phyloP scores from a whole-genome alignment of 2,888 invertebrate genomes.

The Parnassius apollo region DNA sequence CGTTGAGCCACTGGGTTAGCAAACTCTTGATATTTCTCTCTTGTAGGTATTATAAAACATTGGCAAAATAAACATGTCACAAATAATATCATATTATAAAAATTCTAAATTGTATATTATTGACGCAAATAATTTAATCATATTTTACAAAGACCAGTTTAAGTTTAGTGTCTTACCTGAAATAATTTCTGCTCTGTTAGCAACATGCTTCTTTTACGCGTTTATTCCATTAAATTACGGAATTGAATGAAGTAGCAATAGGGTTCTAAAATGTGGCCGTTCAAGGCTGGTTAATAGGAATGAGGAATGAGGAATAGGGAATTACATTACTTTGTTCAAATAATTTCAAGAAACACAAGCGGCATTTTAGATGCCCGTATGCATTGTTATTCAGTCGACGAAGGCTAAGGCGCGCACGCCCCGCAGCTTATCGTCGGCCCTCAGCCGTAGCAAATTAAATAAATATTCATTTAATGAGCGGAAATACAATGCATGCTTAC shows the following conservation, averaged over 20 bases:
- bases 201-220: conserved; percentile 42
- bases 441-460: conserved; percentile 80
- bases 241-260: conserved; percentile 37
- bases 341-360: conserved; percentile 41
- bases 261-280: conserved; percentile 48
- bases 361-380: conserved; percentile 63
- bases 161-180: conserved; percentile 31
- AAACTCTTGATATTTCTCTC: no score
- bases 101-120: no score
- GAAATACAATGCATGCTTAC: conserved; percentile 77
- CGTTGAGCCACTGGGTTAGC: no score
- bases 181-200: conserved; percentile 41
- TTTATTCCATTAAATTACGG: conserved; percentile 49
- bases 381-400: conserved; percentile 78
- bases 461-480: conserved; percentile 80
- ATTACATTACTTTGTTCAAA: conserved; percentile 38
- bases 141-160: no score
- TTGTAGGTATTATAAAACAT: no score
- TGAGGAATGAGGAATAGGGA: conserved; percentile 32
- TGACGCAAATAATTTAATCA: no score
- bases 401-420: conserved; percentile 69
- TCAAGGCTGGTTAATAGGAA: conserved; percentile 13
- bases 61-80: no score
- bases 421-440: conserved; percentile 74
- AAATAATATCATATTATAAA: no score